Conservation (phyloP, 2,113 vertebrate species). For the Microcebus griseorufus region DNA sequence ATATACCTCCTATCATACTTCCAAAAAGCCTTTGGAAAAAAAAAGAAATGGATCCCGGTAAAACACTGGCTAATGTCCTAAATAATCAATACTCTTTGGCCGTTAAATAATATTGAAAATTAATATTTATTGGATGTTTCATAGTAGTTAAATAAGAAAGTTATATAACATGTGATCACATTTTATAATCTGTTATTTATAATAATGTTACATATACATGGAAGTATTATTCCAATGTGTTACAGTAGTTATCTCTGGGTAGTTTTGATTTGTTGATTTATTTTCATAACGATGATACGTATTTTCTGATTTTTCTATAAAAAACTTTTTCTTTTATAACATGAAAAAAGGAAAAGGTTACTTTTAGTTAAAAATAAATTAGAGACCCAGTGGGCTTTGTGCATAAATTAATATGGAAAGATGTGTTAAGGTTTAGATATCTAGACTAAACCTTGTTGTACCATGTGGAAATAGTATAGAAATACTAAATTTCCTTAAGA, state of each 20-base stretch:
- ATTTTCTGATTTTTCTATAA: not conserved
- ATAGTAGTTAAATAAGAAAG: not conserved
- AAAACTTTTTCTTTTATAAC: constrained; percentile 26
- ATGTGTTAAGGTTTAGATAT: constrained; percentile 53
- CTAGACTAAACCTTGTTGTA: constrained; percentile 61
- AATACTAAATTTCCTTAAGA: constrained; percentile 75
- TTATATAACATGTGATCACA: not conserved
- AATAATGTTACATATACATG: not conserved
- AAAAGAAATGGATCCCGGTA: not conserved
- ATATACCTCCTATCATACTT: not conserved
- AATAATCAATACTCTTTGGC: constrained; percentile 43
- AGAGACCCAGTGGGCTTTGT: constrained; percentile 53
- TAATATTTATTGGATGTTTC: not conserved
- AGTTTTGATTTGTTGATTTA: constrained; percentile 11
- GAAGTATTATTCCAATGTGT: not conserved
- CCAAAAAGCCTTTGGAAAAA: constrained; percentile 32
- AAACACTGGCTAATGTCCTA: not conserved
- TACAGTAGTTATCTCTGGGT: not conserved
- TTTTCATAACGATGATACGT: not conserved
- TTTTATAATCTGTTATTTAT: constrained; percentile 15
- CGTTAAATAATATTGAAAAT: constrained; percentile 2
- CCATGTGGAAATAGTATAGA: constrained; percentile 72
- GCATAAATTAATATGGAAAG: constrained; percentile 58
- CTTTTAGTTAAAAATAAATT: constrained; percentile 56
- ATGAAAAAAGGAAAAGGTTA: not conserved